phyloP scores from a whole-genome alignment of 2,888 invertebrate genomes.

The Hypsopygia costalis region DNA sequence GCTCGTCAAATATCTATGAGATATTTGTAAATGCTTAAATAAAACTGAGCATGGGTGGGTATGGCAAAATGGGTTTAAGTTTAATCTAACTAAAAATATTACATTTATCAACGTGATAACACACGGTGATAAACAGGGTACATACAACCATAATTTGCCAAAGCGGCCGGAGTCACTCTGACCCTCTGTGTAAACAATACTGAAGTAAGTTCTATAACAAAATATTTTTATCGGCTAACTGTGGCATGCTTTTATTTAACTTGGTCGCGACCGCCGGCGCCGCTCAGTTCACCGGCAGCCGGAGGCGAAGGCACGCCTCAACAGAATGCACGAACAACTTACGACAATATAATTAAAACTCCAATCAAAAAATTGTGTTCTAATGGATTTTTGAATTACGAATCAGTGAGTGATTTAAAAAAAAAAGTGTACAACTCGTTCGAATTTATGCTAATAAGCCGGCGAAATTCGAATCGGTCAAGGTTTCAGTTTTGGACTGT shows the following conservation, averaged over 20 bases:
- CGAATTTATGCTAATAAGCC: constrained; percentile 52
- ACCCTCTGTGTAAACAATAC: constrained; percentile 36
- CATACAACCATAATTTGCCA: too few species aligned
- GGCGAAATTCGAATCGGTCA: constrained; percentile 60
- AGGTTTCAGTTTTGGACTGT: constrained; percentile 54
- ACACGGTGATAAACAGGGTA: too few species aligned
- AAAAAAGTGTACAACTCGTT: constrained; percentile 47
- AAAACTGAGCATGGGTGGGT: too few species aligned
- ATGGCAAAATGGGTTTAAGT: too few species aligned
- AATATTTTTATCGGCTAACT: constrained; percentile 54
- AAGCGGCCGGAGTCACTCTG: background rate
- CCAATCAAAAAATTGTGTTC: constrained; percentile 27
- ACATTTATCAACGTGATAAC: too few species aligned
- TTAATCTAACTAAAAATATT: too few species aligned
- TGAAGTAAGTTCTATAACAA: constrained; percentile 52
- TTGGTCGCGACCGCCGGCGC: constrained; percentile 53
- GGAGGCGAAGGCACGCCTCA: constrained; percentile 56
- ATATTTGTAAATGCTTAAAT: too few species aligned
- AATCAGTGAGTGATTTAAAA: constrained; percentile 28
- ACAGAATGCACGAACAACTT: constrained; percentile 30
- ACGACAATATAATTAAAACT: constrained; percentile 26
- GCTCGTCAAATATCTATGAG: too few species aligned
- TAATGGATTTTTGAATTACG: constrained; percentile 21
- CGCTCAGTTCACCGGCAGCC: constrained; percentile 64
- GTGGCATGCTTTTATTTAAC: constrained; percentile 66